These are phyloP conservation scores for Pseudomyrmex gracilis DNA, from an alignment of 1,140 invertebrate genomes.

Conservation along the genomic window DNA sequence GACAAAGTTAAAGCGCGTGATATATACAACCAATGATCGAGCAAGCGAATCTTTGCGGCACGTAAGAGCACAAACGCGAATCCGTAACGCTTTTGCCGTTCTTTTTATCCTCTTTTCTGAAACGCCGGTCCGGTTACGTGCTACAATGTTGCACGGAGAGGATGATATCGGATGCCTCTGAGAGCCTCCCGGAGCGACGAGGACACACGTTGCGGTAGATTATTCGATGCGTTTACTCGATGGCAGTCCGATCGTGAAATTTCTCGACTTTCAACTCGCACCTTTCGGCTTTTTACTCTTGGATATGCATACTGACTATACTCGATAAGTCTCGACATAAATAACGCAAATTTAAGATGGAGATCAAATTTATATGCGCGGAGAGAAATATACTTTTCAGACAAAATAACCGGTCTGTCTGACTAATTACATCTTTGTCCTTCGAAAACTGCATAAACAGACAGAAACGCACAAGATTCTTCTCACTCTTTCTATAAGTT, in stretches of 20 bases:
- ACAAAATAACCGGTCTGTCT: background rate
- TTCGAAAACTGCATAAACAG: background rate
- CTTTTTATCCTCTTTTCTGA: constrained; percentile 65
- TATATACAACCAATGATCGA: constrained; percentile 22
- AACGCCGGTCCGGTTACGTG: constrained; percentile 76
- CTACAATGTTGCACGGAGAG: constrained; percentile 59
- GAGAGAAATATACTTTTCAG: background rate
- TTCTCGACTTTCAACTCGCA: constrained; percentile 29
- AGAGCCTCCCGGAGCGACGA: constrained; percentile 42
- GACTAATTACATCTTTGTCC: background rate
- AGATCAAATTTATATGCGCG: too few species aligned
- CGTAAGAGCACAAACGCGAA: constrained; percentile 7
- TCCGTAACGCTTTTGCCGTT: constrained; percentile 20
- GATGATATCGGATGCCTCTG: constrained; percentile 72
- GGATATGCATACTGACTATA: background rate
- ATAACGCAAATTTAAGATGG: background rate
- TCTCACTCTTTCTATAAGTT: too few species aligned
- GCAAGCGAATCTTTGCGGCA: constrained; percentile 14
- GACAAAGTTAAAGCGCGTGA: constrained; percentile 6
- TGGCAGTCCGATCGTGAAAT: constrained; percentile 18
- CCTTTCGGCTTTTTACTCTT: constrained; percentile 1
- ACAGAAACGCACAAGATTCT: background rate
- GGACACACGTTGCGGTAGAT: constrained; percentile 41
- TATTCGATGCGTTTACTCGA: constrained; percentile 64
- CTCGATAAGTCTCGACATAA: background rate